A percentile compares a stretch with the other conserved stretches of the same genome.
Conservation (phyloP, 2,797 vertebrate species). For the Limnodromus scolopaceus region DNA sequence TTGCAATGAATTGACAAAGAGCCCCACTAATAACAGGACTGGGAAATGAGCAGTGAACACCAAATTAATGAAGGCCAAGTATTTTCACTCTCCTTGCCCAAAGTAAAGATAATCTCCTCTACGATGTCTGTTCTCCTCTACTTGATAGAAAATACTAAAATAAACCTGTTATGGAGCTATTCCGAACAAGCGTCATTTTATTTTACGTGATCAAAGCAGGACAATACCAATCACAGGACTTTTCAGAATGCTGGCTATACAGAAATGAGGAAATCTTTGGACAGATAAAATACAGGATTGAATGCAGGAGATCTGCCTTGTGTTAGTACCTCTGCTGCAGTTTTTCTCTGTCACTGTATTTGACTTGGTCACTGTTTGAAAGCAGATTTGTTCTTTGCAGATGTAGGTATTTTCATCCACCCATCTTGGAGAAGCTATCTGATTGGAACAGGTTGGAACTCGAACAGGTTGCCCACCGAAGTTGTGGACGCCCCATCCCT, state of each 20-base stretch:
- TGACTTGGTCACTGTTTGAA: background rate
- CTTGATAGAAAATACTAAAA: background rate
- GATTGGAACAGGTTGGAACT: background rate
- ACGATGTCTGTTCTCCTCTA: background rate
- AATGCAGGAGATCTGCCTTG: background rate
- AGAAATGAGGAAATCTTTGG: background rate
- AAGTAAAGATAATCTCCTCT: background rate
- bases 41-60: background rate
- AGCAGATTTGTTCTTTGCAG: background rate
- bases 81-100: background rate
- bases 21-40: background rate
- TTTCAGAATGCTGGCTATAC: background rate
- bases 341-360: background rate
- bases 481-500: too few relatives aligned
- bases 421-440: background rate
- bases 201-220: background rate
- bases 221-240: background rate
- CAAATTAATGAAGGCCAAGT: background rate
- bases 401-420: background rate
- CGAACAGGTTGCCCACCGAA: too few relatives aligned
- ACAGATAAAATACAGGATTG: background rate
- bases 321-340: background rate
- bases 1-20: background rate
- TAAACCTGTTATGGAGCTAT: background rate
- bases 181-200: background rate